Conservation (phyloP, 2,888 invertebrate species). For the Adelognathus sp. region DNA sequence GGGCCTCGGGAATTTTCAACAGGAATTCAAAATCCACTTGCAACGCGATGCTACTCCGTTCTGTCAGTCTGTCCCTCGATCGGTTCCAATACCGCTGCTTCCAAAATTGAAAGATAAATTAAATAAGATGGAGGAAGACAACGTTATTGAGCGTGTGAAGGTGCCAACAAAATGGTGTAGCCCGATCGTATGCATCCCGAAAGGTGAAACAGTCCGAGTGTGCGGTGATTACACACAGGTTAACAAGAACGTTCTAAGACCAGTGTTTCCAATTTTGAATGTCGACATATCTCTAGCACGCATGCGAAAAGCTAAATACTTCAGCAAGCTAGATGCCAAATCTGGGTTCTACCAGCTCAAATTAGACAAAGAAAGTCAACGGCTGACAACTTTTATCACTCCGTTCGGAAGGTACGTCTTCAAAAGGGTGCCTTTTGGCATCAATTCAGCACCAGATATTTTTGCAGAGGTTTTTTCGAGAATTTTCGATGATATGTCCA, state of each 20-base stretch:
- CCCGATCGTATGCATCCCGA: constrained; percentile 70
- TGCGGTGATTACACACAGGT: constrained; percentile 68
- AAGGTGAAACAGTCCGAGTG: constrained; percentile 59
- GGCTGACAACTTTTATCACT: constrained; percentile 54
- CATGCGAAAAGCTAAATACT: constrained; percentile 56
- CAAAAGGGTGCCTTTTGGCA: constrained; percentile 56
- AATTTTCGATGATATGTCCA: constrained; percentile 47
- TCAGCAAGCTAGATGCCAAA: constrained; percentile 64
- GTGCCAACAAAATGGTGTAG: constrained; percentile 72
- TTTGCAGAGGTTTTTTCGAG: constrained; percentile 52
- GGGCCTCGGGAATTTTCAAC: constrained; percentile 60
- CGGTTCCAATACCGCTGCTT: constrained; percentile 59
- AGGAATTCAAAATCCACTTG: constrained; percentile 64
- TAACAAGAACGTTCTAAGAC: constrained; percentile 61
- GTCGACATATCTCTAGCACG: constrained; percentile 63
- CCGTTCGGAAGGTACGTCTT: constrained; percentile 55
- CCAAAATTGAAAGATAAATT: constrained; percentile 57
- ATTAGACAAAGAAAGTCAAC: constrained; percentile 45
- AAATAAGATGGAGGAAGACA: constrained; percentile 45
- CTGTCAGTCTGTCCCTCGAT: constrained; percentile 61
- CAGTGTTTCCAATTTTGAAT: constrained; percentile 56
- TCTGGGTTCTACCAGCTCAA: constrained; percentile 67
- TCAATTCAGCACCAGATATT: constrained; percentile 60
- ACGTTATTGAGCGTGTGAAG: constrained; percentile 59
- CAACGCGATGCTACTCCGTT: constrained; percentile 65